These are phyloP conservation scores for Daubentonia madagascariensis DNA, from an alignment of 2,113 vertebrate genomes.

Conservation along the genomic window DNA sequence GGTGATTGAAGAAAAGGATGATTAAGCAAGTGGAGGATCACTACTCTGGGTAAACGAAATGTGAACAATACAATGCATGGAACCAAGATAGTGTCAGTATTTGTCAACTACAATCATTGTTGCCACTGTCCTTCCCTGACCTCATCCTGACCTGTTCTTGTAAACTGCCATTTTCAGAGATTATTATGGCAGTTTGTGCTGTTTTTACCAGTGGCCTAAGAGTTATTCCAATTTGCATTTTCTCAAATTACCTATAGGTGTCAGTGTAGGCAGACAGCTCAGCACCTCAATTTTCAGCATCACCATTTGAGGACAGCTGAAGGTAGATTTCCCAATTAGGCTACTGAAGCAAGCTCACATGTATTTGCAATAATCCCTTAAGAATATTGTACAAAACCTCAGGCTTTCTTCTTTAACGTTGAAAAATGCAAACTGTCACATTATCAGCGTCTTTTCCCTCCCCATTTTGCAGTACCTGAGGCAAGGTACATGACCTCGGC, in stretches of 20 bases:
- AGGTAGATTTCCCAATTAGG: background rate
- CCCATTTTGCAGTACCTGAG: background rate
- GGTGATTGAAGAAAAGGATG: background rate
- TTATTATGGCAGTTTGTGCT: background rate
- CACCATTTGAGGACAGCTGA: too few relatives aligned
- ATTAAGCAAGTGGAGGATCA: background rate
- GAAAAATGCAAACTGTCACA: background rate
- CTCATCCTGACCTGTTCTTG: background rate
- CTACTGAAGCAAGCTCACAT: background rate
- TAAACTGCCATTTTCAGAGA: background rate
- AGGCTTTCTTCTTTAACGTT: background rate
- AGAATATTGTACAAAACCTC: background rate
- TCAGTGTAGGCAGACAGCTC: background rate
- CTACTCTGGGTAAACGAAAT: background rate
- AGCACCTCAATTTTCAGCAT: background rate
- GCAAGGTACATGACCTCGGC: background rate
- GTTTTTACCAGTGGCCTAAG: background rate
- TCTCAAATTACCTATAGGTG: background rate
- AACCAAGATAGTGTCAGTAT: background rate
- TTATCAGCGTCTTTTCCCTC: background rate
- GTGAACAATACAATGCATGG: background rate
- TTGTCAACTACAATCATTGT: rapidly evolving
- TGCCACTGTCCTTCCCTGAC: background rate
- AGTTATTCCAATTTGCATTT: background rate
- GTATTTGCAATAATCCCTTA: background rate